Conservation (phyloP, 1,140 invertebrate species). For the Cepaea nemoralis region DNA sequence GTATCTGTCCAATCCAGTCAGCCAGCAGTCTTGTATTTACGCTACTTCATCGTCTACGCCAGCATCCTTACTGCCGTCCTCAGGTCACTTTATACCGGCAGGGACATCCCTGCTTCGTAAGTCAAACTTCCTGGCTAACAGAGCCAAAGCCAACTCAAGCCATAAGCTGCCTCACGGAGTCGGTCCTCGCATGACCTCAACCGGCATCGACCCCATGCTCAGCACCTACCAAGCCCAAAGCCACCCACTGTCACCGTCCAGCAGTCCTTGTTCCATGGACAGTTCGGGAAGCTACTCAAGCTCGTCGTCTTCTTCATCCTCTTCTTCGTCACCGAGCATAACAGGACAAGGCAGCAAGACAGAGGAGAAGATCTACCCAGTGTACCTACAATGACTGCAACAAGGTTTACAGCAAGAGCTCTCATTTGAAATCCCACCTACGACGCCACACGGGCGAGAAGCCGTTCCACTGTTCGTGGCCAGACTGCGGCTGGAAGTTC, state of each 20-base stretch:
- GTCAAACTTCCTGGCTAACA: slow-evolving; percentile 3
- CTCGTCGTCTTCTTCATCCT: slow-evolving; percentile 20
- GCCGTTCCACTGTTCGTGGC: slow-evolving; percentile 91
- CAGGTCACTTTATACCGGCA: not conserved
- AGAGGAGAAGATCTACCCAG: slow-evolving; percentile 76
- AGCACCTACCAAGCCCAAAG: slow-evolving; percentile 13
- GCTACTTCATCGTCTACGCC: not conserved
- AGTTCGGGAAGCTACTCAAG: not conserved
- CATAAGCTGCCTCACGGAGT: slow-evolving; percentile 24
- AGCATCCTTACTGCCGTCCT: not conserved
- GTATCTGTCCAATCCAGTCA: not conserved
- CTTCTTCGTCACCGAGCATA: not conserved
- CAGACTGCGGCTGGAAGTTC: slow-evolving; percentile 93
- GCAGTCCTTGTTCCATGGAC: not conserved
- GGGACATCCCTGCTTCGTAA: slow-evolving; percentile 12
- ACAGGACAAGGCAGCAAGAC: slow-evolving; percentile 35
- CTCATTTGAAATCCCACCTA: slow-evolving; percentile 91
- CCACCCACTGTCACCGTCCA: slow-evolving; percentile 9
- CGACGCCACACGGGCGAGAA: slow-evolving; percentile 94
- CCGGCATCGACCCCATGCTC: slow-evolving; percentile 33
- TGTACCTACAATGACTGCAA: slow-evolving; percentile 77
- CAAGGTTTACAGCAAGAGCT: slow-evolving; percentile 89
- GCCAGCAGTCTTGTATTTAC: not conserved
- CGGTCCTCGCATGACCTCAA: slow-evolving; percentile 31
- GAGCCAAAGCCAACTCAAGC: slow-evolving; percentile 2